phyloP scores from a whole-genome alignment of 2,113 vertebrate genomes.

The Mustelus asterias region DNA sequence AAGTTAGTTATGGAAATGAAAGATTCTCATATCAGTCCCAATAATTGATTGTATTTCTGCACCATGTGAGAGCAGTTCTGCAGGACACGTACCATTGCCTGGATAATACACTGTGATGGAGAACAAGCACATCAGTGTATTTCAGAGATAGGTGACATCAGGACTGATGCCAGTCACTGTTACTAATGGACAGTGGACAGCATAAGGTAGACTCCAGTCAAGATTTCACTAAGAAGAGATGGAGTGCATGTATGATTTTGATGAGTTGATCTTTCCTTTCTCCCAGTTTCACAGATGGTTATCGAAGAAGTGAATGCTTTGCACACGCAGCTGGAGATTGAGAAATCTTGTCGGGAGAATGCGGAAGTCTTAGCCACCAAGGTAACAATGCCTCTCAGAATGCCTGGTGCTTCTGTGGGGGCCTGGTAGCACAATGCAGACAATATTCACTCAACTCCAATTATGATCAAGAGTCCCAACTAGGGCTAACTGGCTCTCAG shows the following conservation, averaged over 20 bases:
- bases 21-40: background rate
- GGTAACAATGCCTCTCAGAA: constrained; percentile 44
- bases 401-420: background rate
- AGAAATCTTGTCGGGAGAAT: constrained; percentile 68
- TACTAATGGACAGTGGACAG: background rate
- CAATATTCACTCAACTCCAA: background rate
- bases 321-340: constrained; percentile 70
- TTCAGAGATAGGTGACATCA: background rate
- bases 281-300: constrained; percentile 69
- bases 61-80: background rate
- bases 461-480: background rate
- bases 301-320: constrained; percentile 68
- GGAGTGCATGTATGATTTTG: background rate
- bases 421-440: background rate
- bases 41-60: background rate
- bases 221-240: background rate
- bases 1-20: background rate
- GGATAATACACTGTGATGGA: background rate
- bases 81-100: background rate
- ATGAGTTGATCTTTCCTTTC: background rate
- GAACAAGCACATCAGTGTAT: background rate
- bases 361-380: constrained; percentile 68
- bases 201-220: background rate
- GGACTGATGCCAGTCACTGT: background rate
- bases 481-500: background rate